Percentiles rank a stretch among this genome's conserved stretches.
Conservation (phyloP, 2,888 invertebrate species). For the Meloe dianella region DNA sequence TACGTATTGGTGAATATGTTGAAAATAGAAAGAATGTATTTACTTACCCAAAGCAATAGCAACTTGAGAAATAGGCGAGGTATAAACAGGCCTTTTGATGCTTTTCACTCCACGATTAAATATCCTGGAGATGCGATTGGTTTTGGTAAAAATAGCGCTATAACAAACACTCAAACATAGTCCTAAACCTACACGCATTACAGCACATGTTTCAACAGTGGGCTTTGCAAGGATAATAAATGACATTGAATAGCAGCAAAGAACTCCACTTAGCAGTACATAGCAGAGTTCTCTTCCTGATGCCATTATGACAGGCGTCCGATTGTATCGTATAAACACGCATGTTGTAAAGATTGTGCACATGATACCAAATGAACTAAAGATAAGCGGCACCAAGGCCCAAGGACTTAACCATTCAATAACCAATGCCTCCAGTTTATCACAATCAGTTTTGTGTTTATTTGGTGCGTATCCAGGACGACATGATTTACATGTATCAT, state of each 20-base stretch:
- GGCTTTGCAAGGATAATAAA: conserved; percentile 74
- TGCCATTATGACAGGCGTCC: conserved; percentile 63
- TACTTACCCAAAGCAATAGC: conserved; percentile 69
- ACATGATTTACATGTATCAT: conserved; percentile 67
- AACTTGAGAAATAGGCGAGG: conserved; percentile 77
- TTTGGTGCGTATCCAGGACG: conserved; percentile 64
- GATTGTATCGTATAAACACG: conserved; percentile 67
- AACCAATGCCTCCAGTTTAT: conserved; percentile 64
- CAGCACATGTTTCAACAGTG: conserved; percentile 68
- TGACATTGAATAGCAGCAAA: conserved; percentile 70
- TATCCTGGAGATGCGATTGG: conserved; percentile 75
- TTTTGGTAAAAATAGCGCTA: conserved; percentile 77
- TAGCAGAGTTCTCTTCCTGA: conserved; percentile 80
- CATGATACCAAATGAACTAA: conserved; percentile 68
- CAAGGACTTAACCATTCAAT: conserved; percentile 70
- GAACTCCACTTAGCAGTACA: conserved; percentile 73
- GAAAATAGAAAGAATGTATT: conserved; percentile 21
- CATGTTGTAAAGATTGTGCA: conserved; percentile 67
- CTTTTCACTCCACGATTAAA: conserved; percentile 75
- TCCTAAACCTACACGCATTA: conserved; percentile 72
- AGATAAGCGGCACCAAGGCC: conserved; percentile 69
- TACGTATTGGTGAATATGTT: conserved; percentile 9
- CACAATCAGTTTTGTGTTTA: conserved; percentile 62
- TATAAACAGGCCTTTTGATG: conserved; percentile 75
- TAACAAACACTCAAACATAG: conserved; percentile 77